Conservation (phyloP, 2,888 invertebrate species). For the Ariolimax columbianus region DNA sequence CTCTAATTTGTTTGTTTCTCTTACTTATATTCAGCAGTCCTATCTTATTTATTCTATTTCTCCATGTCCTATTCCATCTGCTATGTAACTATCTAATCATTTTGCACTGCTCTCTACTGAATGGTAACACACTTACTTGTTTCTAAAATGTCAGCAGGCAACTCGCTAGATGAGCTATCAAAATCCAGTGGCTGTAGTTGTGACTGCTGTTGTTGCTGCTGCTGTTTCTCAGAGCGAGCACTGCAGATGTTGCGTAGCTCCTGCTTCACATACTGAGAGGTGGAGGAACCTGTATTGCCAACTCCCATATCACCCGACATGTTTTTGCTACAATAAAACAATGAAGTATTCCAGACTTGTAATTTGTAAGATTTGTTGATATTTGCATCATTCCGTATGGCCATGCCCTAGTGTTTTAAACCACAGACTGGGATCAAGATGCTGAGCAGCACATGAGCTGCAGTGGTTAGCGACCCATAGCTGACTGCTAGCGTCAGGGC, state of each 20-base stretch:
- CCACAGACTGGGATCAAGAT: too few species aligned
- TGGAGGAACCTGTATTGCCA: slow-evolving; percentile 60
- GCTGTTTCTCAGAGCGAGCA: slow-evolving; percentile 84
- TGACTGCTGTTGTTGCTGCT: slow-evolving; percentile 74
- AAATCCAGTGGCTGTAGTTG: slow-evolving; percentile 58
- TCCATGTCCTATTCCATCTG: background rate
- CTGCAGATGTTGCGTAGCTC: slow-evolving; percentile 93
- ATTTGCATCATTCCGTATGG: too few species aligned
- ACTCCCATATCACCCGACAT: slow-evolving; percentile 57
- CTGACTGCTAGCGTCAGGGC: too few species aligned
- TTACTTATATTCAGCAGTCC: background rate
- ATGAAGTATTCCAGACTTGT: too few species aligned
- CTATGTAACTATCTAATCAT: too few species aligned
- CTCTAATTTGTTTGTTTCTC: too few species aligned
- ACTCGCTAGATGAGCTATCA: slow-evolving; percentile 62
- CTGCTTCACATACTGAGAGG: slow-evolving; percentile 92
- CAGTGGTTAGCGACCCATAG: too few species aligned
- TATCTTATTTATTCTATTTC: background rate
- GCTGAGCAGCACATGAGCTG: too few species aligned
- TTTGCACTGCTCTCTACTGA: too few species aligned
- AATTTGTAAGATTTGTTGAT: too few species aligned
- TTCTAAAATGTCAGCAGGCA: slow-evolving; percentile 72
- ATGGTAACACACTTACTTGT: slow-evolving; percentile 64
- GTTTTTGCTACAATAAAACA: slow-evolving; percentile 62
- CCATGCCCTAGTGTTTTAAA: too few species aligned